phyloP scores from a whole-genome alignment of 2,888 invertebrate genomes.

The Steinernema carpocapsae region DNA sequence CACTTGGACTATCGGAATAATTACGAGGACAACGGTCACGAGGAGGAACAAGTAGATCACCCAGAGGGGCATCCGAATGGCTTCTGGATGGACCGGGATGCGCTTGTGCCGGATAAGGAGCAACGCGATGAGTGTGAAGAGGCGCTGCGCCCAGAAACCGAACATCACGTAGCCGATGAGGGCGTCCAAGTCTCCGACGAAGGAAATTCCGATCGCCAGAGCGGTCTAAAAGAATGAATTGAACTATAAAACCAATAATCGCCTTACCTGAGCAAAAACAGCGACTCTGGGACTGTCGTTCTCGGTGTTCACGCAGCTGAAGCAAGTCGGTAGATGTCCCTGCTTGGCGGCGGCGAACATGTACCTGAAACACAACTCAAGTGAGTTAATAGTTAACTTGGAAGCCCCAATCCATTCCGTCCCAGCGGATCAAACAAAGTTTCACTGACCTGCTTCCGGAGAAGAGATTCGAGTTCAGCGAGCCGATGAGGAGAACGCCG shows the following conservation, averaged over 20 bases:
- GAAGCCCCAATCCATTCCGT: not conserved
- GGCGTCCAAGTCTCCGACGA: conserved; percentile 64
- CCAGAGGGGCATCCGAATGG: conserved; percentile 61
- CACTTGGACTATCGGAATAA: conserved; percentile 67
- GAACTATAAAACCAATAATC: too few relatives aligned
- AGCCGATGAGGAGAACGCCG: conserved; percentile 66
- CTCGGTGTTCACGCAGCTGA: conserved; percentile 61
- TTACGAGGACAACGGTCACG: conserved; percentile 63
- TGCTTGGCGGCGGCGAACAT: conserved; percentile 68
- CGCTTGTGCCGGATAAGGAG: conserved; percentile 60
- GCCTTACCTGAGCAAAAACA: conserved; percentile 61
- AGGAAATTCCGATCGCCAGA: conserved; percentile 64
- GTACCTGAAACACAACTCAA: conserved; percentile 49
- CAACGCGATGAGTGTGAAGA: conserved; percentile 63
- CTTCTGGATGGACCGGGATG: conserved; percentile 67
- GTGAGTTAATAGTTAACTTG: not conserved
- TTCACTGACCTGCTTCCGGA: conserved; percentile 56
- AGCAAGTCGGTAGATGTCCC: conserved; percentile 66
- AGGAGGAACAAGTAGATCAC: conserved; percentile 56
- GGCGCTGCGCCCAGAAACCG: conserved; percentile 68
- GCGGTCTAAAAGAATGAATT: conserved; percentile 53
- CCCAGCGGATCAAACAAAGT: not conserved
- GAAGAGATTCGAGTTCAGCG: conserved; percentile 67
- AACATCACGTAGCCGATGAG: conserved; percentile 67
- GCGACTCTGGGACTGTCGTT: conserved; percentile 66